Evolutionary conservation across 1,140 invertebrate species (phyloP).

Genomic region (Pseudomyrmex cubaensis): DNA sequence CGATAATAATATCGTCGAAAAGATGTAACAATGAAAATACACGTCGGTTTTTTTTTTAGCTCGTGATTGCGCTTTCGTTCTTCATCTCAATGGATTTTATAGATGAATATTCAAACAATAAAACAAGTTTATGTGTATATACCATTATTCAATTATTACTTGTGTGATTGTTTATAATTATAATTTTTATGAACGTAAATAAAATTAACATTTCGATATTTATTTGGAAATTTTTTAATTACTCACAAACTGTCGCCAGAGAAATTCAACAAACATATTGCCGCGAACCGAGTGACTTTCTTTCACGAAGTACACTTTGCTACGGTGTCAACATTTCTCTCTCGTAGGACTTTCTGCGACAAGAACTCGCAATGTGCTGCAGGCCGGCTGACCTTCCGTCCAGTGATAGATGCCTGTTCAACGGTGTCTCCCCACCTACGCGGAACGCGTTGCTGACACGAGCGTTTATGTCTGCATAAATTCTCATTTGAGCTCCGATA

Average conservation of each 20-base stretch:
- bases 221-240: too few relatives aligned
- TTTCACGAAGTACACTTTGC: background rate
- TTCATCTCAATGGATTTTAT: too few relatives aligned
- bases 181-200: too few relatives aligned
- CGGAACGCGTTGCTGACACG: conserved; percentile 78
- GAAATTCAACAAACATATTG: background rate
- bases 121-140: too few relatives aligned
- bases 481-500: conserved; percentile 83
- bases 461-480: conserved; percentile 83
- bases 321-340: conserved; percentile 35
- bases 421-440: conserved; percentile 76
- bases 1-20: conserved; percentile 42
- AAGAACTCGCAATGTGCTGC: conserved; percentile 20
- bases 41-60: too few relatives aligned
- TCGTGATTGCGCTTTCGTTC: too few relatives aligned
- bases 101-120: too few relatives aligned
- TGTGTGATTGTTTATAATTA: background rate
- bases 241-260: background rate
- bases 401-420: conserved; percentile 76
- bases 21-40: conserved; percentile 18
- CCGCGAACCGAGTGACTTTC: too few relatives aligned
- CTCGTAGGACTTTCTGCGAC: conserved; percentile 34
- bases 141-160: background rate
- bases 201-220: background rate
- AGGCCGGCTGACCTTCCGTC: conserved; percentile 43